These are phyloP conservation scores for Lathamus discolor DNA, from an alignment of 2,113 vertebrate genomes.

Conservation along the genomic window DNA sequence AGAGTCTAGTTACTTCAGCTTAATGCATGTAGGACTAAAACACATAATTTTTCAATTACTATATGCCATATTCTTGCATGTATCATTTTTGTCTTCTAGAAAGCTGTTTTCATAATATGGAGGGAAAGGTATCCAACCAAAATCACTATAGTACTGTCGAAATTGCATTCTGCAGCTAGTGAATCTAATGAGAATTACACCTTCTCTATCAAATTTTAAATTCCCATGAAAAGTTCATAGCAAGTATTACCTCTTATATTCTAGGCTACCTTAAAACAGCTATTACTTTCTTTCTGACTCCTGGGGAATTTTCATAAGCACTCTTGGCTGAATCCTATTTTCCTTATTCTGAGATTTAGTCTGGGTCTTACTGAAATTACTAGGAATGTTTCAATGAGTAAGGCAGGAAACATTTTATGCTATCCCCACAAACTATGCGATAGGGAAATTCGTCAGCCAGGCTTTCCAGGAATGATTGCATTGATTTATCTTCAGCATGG, in stretches of 20 bases:
- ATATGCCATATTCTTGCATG: neutral
- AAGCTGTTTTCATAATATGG: neutral
- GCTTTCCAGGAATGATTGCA: slow-evolving; percentile 45
- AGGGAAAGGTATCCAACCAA: neutral
- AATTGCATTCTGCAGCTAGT: neutral
- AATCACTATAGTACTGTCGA: neutral
- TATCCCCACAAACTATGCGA: slow-evolving; percentile 21
- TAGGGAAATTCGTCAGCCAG: slow-evolving; percentile 58
- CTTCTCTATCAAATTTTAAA: neutral
- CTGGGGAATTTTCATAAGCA: neutral
- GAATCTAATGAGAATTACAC: neutral
- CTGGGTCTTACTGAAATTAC: slow-evolving; percentile 12
- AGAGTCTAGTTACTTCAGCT: neutral
- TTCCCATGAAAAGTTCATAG: neutral
- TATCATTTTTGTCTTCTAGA: neutral
- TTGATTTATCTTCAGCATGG: slow-evolving; percentile 55
- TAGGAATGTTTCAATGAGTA: neutral
- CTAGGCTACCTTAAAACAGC: neutral
- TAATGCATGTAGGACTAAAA: neutral
- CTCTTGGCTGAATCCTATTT: slow-evolving; percentile 1
- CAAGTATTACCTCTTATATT: neutral
- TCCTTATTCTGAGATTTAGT: neutral
- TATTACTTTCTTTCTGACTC: slow-evolving; percentile 4
- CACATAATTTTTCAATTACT: neutral
- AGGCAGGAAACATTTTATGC: slow-evolving; percentile 51